Base-by-base conservation (phyloP, 2,888 invertebrate species). In the Flabesymbios commensalis region DNA sequence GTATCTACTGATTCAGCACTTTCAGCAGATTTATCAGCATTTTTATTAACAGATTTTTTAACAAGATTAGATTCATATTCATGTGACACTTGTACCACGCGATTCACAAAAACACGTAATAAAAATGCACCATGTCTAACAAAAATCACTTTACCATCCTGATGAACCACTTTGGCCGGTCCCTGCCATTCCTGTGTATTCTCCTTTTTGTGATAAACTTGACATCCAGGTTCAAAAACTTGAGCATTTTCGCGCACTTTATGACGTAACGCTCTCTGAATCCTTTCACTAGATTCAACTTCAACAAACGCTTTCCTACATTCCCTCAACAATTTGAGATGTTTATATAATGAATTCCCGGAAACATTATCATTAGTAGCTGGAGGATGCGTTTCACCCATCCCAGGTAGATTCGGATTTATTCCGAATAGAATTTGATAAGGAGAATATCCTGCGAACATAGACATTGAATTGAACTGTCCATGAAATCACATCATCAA, bases 161-260 rank as follows among this genome's bases (percentile, higher is more conserved):
- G 72, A 58, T 74, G 74, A 52, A 67, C 69, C 41, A 66, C 74
- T 61, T 64, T 74, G 62, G 59, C 67, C 67, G 55, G 68, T 1
- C 66, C 62, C 22, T 63, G 55, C 67, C 67, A 70, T 29, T 55
- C 26, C 1, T 68, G 63, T 45, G 57, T 57, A 1, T 64, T 67
- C 26, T 67, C 66, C 29, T 67, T 33, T 43, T 70, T 71, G 52
- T 72, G 69, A 43, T 57, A 70, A 1, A 72, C 71, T 4, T 17
- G 1, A 24, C 72, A 71, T 24, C 70, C 69, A 57, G 68, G 55
- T 24, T 61, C 59, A 68, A 47, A 72, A 2, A 51, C 36, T 54
- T 69, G 63, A 60, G 70, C 69, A 29, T 68, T 39, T 33, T 67
- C 65, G 49, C 70, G 57, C 1, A 70, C 53, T 47, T 67, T 70